phyloP scores from a whole-genome alignment of 2,888 invertebrate species.

The Halictus ligatus region DNA sequence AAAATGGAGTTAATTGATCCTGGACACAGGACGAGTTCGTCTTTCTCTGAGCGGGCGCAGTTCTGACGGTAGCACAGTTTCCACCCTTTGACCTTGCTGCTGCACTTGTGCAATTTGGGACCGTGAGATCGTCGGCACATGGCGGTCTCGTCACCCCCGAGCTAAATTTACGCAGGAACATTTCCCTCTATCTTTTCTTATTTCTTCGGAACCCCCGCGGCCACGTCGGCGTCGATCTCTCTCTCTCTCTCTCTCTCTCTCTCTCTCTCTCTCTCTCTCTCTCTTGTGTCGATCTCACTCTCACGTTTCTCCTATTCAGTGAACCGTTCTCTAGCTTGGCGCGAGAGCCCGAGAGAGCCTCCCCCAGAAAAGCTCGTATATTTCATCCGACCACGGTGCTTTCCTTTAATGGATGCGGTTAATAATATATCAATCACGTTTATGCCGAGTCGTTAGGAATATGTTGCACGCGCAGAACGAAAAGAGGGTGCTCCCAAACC shows the following conservation, averaged over 20 bases:
- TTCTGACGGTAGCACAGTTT: slow-evolving; percentile 28
- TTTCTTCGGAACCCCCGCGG: slow-evolving; percentile 53
- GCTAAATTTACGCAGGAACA: slow-evolving; percentile 70
- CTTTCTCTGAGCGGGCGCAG: slow-evolving; percentile 14
- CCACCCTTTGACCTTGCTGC: slow-evolving; percentile 74
- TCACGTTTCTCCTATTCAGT: slow-evolving; percentile 55
- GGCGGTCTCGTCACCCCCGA: slow-evolving; percentile 68
- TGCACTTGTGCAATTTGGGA: slow-evolving; percentile 77
- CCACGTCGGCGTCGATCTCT: slow-evolving; percentile 44
- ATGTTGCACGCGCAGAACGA: slow-evolving; percentile 13
- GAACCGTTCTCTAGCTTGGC: slow-evolving; percentile 45
- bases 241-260: slow-evolving; percentile 53
- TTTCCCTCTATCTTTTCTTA: slow-evolving; percentile 66
- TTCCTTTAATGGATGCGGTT: slow-evolving; percentile 80
- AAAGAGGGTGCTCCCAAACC: neutral
- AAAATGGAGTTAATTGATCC: neutral
- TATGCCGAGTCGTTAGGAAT: slow-evolving; percentile 65
- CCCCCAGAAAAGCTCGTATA: slow-evolving; percentile 72
- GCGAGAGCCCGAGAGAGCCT: slow-evolving; percentile 53
- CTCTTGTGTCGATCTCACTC: too few relatives aligned
- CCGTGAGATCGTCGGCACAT: slow-evolving; percentile 80
- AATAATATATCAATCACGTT: slow-evolving; percentile 83
- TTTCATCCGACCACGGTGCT: slow-evolving; percentile 76
- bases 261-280: slow-evolving; percentile 39
- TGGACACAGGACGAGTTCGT: slow-evolving; percentile 29